Evolutionary conservation across 2,113 vertebrate species (phyloP), one percentile per base, ranked within the genome.

Genomic region (Pluvianellus socialis): DNA sequence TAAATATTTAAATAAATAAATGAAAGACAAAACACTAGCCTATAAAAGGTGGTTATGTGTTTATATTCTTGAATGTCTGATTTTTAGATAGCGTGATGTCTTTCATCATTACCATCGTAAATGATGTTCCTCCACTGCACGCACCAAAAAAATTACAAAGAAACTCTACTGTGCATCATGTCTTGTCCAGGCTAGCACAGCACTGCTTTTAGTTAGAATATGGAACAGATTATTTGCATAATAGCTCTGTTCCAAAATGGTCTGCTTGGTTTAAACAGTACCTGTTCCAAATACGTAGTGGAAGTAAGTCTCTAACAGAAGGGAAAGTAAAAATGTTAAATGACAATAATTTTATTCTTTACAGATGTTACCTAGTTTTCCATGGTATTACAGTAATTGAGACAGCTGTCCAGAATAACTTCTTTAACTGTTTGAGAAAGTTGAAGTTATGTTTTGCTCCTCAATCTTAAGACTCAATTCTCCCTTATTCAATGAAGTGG

Each of bases 121-220:
- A 93, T 82, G 45, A 76, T 81, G 77, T 68, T 86, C 79, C 80
- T 86, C 35, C 81, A 68, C 13, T 73, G 79, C 84, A 91, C 50
- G 71, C 7, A 59, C 38, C 76, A 14, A 44, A 47, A 81, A 52
- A 23, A 32, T 26, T 26, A 22, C 30, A 65, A 79, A 56, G 67
- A 82, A 93, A 79, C 75, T 95, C 67, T 59, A 9, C 74, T 80
- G 55, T 94, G 67, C 56, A 81, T 90, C 81, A 35, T 86, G 53
- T 67, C 94, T 95, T 90, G 66, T 90, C 88, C 84, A 90, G 91
- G 84, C 83, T 67, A 80, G 93, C 86, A 92, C 83, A 97, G 65
- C 40, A 52, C 40, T 92, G 91, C 91, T 94, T 62, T 81, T 80
- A 93, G 63, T 88, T 68, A 90, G 87, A 94, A 81, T 85, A 80